Percentiles rank a stretch among this genome's conserved stretches.
Evolutionary conservation across 2,888 invertebrate genomes (phyloP).

Genomic region (Scaeva pyrastri): DNA sequence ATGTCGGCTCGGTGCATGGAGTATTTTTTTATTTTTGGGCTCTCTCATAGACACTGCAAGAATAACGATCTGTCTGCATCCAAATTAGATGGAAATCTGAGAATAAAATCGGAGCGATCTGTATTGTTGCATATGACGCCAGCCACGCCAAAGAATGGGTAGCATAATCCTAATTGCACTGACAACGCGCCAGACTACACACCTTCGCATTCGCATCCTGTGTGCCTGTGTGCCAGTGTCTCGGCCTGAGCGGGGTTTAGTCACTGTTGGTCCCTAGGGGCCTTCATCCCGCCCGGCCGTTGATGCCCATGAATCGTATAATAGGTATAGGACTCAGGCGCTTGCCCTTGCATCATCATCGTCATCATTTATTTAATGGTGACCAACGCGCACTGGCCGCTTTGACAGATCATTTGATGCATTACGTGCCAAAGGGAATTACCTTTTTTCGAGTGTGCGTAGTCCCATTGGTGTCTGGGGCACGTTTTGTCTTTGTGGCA

Average conservation of each 20-base stretch:
- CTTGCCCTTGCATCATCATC: slow-evolving; percentile 57
- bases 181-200: slow-evolving; percentile 70
- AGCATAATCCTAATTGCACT: slow-evolving; percentile 73
- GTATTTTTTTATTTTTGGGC: neutral
- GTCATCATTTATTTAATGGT: slow-evolving; percentile 69
- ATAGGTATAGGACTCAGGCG: slow-evolving; percentile 23
- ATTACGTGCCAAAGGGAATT: slow-evolving; percentile 74
- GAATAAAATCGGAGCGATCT: slow-evolving; percentile 67
- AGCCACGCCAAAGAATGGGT: slow-evolving; percentile 43
- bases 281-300: neutral
- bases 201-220: slow-evolving; percentile 57
- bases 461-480: slow-evolving; percentile 20
- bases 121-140: slow-evolving; percentile 68
- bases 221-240: slow-evolving; percentile 2
- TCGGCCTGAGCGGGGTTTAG: no score
- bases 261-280: slow-evolving; percentile 19
- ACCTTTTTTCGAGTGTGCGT: slow-evolving; percentile 36
- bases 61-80: slow-evolving; percentile 73
- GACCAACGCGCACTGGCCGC: slow-evolving; percentile 36
- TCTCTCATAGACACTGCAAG: slow-evolving; percentile 57
- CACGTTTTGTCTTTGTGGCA: slow-evolving; percentile 66
- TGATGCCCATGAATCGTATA: neutral
- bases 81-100: slow-evolving; percentile 69
- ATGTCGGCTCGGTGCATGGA: slow-evolving; percentile 4
- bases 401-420: slow-evolving; percentile 73